phyloP scores from a whole-genome alignment of 2,113 vertebrate species.

The Cariama cristata region DNA sequence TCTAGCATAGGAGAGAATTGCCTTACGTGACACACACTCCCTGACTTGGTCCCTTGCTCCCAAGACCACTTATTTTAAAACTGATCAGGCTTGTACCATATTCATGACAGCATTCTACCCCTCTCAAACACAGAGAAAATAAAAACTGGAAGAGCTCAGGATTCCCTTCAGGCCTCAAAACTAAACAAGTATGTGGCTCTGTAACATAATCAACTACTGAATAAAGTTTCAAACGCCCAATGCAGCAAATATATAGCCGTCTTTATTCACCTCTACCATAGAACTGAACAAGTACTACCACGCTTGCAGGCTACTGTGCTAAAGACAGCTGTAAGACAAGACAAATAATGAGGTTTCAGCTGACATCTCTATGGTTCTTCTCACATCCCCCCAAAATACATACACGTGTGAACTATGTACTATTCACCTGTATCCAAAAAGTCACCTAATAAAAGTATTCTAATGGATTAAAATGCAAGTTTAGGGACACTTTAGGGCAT shows the following conservation, averaged over 20 bases:
- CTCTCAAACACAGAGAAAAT: background rate
- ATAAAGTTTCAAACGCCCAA: background rate
- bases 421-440: background rate
- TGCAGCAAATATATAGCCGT: background rate
- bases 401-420: fast-evolving
- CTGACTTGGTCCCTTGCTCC: background rate
- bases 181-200: background rate
- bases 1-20: background rate
- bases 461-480: background rate
- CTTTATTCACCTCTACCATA: background rate
- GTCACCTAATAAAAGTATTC: background rate
- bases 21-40: background rate
- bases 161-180: background rate
- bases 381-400: background rate
- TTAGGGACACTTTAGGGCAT: background rate
- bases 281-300: background rate
- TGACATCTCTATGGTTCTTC: background rate
- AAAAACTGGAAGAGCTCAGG: background rate
- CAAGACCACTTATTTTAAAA: background rate
- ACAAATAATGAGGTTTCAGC: background rate
- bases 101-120: fast-evolving
- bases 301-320: background rate
- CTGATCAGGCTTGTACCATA: background rate
- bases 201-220: background rate
- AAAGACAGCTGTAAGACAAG: background rate